Evolutionary conservation across 2,888 invertebrate genomes (phyloP).

Genomic region (Noctua janthe): DNA sequence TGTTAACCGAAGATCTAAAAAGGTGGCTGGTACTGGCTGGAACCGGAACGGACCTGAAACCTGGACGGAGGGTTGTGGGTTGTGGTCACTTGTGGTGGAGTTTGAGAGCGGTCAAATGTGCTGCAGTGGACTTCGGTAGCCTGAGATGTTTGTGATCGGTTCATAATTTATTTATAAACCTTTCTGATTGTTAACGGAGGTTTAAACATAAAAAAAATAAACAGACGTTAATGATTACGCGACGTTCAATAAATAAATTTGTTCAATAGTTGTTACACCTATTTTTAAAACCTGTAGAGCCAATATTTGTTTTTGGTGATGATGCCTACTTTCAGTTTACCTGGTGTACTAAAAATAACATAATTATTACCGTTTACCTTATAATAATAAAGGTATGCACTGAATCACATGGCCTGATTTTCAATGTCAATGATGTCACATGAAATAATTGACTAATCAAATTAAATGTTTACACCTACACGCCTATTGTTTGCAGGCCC

Average conservation of each 20-base stretch:
- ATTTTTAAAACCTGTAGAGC: neutral
- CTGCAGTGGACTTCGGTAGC: neutral
- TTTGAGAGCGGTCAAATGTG: neutral
- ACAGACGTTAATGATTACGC: neutral
- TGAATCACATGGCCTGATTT: slow-evolving; percentile 34
- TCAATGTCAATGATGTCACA: slow-evolving; percentile 38
- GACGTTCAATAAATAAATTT: neutral
- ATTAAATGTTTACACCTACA: slow-evolving; percentile 44
- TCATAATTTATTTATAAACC: neutral
- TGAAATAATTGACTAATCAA: slow-evolving; percentile 32
- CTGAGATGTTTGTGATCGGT: neutral
- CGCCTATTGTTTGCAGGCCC: slow-evolving; percentile 45
- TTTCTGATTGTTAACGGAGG: neutral
- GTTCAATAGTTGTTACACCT: neutral
- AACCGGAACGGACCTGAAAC: too few species aligned
- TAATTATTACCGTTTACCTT: slow-evolving; percentile 11
- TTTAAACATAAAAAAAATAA: neutral
- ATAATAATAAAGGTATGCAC: neutral
- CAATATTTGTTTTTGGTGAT: neutral
- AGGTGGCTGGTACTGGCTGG: neutral
- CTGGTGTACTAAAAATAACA: slow-evolving; percentile 19
- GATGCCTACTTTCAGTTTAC: neutral
- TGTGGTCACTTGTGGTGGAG: neutral
- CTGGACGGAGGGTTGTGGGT: accelerated
- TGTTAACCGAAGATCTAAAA: neutral